These are phyloP conservation scores for Cynoglossus semilaevis DNA, from an alignment of 2,113 vertebrate species.

Conservation along the genomic window DNA sequence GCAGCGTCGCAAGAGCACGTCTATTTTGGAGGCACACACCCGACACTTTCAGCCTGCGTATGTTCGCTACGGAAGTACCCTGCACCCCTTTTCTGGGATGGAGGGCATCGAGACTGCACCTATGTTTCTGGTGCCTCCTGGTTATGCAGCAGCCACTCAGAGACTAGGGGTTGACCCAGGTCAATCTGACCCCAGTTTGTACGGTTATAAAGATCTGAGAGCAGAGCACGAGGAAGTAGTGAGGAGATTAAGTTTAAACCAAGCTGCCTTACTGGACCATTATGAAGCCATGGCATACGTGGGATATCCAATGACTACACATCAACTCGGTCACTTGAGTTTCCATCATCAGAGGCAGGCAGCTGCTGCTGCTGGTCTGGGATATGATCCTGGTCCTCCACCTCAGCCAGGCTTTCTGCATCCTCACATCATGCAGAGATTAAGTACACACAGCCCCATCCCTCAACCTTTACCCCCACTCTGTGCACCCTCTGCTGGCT, in stretches of 20 bases:
- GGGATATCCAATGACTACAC: constrained; percentile 71
- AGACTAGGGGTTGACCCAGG: constrained; percentile 80
- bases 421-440: constrained; percentile 67
- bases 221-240: constrained; percentile 84
- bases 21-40: constrained; percentile 94
- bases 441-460: constrained; percentile 59
- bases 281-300: constrained; percentile 77
- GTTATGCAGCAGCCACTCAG: constrained; percentile 77
- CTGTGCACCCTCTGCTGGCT: constrained; percentile 27
- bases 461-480: constrained; percentile 50
- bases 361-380: constrained; percentile 75
- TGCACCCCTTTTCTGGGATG: constrained; percentile 80
- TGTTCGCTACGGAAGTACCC: constrained; percentile 84
- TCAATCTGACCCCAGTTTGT: constrained; percentile 76
- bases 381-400: constrained; percentile 76
- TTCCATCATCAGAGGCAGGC: constrained; percentile 78
- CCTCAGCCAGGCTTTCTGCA: constrained; percentile 84
- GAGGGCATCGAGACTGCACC: constrained; percentile 66
- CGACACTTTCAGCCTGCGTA: constrained; percentile 89
- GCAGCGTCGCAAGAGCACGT: constrained; percentile 97
- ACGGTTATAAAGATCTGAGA: constrained; percentile 81
- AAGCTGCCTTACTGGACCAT: constrained; percentile 81
- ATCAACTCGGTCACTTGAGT: constrained; percentile 69
- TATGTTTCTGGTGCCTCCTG: constrained; percentile 72
- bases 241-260: constrained; percentile 86